Base-by-base conservation (phyloP, 2,888 invertebrate species). In the Eupithecia inturbata region DNA sequence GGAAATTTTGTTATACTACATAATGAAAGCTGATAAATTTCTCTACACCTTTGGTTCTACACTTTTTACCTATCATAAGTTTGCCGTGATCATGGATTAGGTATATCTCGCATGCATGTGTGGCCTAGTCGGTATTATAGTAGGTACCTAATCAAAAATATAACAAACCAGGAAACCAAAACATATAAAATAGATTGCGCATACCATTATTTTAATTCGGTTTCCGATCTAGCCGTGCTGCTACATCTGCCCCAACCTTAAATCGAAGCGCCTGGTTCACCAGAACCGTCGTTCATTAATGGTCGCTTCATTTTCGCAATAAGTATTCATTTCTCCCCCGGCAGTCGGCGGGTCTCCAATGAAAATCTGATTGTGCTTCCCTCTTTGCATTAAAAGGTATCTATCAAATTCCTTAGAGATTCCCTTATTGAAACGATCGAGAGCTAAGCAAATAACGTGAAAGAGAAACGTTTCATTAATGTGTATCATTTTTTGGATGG, bases 361-460 rank as follows among this genome's bases (percentile, higher is more conserved):
- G 91, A 91, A 91, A 92, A 92, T 92, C 91, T 90, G 92, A 92
- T 92, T 92, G 91, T 89, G 91, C 88, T 91, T 90, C 86, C 87
- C 84, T 85, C 89, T 92, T 91, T 91, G 90, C 91, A 91, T 91
- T 91, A 92, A 91, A 91, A 78, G 75, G 76, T 80, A 90, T 90
- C 89, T 90, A 89, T 88, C 87, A 89, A 91, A 91, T 89, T 88
- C 86, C 85, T 79, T 83, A 79, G 84, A 82, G 85, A 87, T 86
- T 85, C 81, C 85, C 87, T 91, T 91, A 91, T 92, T 89, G 87
- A 86, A 84, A 82, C 81, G 86, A 86, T 87, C 83, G 87, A 89
- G 87, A 84, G 87, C 82, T 85, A 82, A 86, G 84, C 86, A 89
- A 90, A 90, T 87, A 89, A 82, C 81, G 82, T 79, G 79, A 83